Evolutionary conservation across 2,113 vertebrate species (phyloP).

Genomic region (Phaethornis superciliosus): DNA sequence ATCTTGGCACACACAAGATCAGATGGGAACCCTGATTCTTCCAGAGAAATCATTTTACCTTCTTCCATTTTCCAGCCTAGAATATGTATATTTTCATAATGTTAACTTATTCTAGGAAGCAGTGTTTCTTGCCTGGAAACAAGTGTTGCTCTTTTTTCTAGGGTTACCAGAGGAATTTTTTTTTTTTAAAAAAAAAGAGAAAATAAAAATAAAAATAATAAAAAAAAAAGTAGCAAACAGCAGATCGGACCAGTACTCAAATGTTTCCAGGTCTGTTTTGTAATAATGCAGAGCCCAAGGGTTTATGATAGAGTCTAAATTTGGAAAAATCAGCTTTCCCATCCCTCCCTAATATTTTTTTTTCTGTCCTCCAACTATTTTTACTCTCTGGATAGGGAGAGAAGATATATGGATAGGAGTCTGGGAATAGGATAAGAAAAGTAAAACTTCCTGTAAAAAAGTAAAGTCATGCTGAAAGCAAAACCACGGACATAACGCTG

Average conservation of each 20-base stretch:
- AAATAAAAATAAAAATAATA: neutral
- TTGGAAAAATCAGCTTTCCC: slow-evolving; percentile 48
- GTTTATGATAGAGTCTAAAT: slow-evolving; percentile 37
- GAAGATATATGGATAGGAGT: slow-evolving; percentile 5
- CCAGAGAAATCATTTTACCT: neutral
- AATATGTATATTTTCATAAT: neutral
- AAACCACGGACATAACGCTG: neutral
- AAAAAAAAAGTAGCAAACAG: neutral
- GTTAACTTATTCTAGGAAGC: neutral
- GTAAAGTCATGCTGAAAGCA: neutral
- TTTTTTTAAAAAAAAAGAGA: neutral
- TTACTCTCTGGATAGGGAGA: slow-evolving; percentile 20
- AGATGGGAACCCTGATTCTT: neutral
- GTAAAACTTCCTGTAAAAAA: neutral
- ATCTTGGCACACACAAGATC: neutral
- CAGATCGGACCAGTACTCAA: neutral
- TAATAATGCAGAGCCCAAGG: slow-evolving; percentile 18
- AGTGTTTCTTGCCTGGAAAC: neutral
- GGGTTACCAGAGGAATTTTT: neutral
- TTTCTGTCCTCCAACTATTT: slow-evolving; percentile 53
- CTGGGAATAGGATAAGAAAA: slow-evolving; percentile 30
- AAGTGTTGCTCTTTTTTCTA: slow-evolving; percentile 1
- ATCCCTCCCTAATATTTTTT: slow-evolving; percentile 26
- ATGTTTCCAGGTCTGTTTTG: slow-evolving; percentile 36
- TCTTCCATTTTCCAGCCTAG: neutral